Conservation (phyloP, 2,797 vertebrate species). For the Ctenosaura bakeri region DNA sequence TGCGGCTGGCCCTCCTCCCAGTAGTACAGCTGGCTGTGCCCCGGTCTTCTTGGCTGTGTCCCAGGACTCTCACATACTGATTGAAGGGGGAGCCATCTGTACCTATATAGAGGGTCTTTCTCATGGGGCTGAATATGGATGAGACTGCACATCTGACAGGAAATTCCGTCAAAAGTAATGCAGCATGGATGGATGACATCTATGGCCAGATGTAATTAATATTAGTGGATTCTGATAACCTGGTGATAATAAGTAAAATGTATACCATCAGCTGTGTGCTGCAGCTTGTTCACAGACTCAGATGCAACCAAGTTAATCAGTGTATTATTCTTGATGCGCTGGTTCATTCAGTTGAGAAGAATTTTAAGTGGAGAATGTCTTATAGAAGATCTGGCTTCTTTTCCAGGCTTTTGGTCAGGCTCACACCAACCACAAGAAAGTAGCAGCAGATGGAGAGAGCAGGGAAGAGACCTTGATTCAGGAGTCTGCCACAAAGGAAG, state of each 20-base stretch:
- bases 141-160: background rate
- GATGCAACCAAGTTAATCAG: background rate
- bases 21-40: too few species aligned
- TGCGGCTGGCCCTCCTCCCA: background rate
- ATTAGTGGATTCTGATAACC: too few species aligned
- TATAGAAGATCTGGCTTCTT: slow-evolving; percentile 43
- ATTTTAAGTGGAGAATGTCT: background rate
- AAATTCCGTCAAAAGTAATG: background rate
- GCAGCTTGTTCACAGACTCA: background rate
- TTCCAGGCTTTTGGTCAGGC: slow-evolving; percentile 94
- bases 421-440: slow-evolving; percentile 95
- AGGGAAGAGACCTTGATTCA: slow-evolving; percentile 95
- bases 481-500: slow-evolving; percentile 95
- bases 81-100: background rate
- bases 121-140: background rate
- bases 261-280: background rate
- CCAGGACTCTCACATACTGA: background rate
- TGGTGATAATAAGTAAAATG: too few species aligned
- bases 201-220: background rate
- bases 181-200: background rate
- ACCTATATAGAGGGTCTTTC: background rate
- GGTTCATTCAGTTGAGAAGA: background rate
- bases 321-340: background rate
- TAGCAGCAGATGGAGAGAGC: slow-evolving; percentile 95
- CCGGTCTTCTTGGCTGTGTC: background rate